Evolutionary conservation across 2,797 vertebrate species (phyloP).

Genomic region (Amphiprion clarkii): DNA sequence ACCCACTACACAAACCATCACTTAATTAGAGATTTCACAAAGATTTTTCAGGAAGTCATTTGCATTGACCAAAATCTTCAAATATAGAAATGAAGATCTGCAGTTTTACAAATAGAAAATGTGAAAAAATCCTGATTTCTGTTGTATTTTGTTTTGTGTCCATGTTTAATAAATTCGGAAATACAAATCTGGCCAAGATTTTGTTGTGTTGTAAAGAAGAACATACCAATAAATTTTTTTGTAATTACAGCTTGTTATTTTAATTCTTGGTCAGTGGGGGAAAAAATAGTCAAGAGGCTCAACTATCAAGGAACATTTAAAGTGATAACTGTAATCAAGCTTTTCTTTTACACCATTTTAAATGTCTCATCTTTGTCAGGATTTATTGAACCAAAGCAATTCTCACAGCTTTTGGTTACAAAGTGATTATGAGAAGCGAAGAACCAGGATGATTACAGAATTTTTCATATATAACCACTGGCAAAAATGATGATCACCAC

Average conservation of each 20-base stretch:
- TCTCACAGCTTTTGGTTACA: too few relatives aligned
- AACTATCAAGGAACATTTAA: neutral
- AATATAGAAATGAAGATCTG: constrained; percentile 5
- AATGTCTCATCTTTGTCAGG: too few relatives aligned
- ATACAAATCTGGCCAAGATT: constrained; percentile 22
- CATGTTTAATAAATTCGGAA: constrained; percentile 16
- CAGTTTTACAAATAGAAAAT: neutral
- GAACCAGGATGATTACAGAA: too few relatives aligned
- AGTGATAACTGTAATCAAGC: neutral
- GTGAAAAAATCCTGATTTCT: neutral
- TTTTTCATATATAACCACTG: too few relatives aligned
- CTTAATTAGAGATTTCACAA: constrained; percentile 13
- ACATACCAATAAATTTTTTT: constrained; percentile 79
- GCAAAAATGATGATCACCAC: too few relatives aligned
- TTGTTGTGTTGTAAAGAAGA: constrained; percentile 50
- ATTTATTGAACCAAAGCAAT: too few relatives aligned
- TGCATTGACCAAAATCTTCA: constrained; percentile 3
- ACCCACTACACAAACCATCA: neutral
- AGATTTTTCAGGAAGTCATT: neutral
- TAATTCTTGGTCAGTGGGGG: neutral
- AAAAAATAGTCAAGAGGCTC: neutral
- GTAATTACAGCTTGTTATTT: constrained; percentile 48
- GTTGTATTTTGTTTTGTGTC: neutral
- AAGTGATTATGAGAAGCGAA: too few relatives aligned
- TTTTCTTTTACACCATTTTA: neutral